These are phyloP conservation scores for Trimorus sp. DNA, from an alignment of 2,888 invertebrate genomes.

Conservation along the genomic window DNA sequence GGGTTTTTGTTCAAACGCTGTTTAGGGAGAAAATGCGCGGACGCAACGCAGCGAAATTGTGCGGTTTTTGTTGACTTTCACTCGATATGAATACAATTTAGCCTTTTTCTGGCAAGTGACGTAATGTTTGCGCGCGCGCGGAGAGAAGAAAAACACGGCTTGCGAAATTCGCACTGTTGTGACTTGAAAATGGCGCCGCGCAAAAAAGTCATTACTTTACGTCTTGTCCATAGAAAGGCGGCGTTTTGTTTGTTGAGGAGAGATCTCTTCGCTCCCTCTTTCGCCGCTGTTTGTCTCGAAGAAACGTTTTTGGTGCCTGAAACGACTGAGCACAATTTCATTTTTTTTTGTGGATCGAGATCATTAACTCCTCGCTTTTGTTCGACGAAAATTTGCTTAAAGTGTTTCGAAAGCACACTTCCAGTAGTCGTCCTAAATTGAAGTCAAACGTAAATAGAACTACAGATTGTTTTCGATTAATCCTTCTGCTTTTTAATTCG, in stretches of 20 bases:
- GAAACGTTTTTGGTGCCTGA: too few relatives aligned
- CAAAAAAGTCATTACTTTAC: conserved; percentile 55
- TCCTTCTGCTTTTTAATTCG: too few relatives aligned
- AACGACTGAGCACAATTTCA: too few relatives aligned
- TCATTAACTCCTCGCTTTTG: too few relatives aligned
- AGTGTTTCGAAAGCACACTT: too few relatives aligned
- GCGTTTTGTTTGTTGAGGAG: conserved; percentile 53
- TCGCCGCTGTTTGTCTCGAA: not conserved
- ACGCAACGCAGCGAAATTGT: conserved; percentile 10
- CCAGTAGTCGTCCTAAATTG: too few relatives aligned
- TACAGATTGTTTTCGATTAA: too few relatives aligned
- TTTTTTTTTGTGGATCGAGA: too few relatives aligned
- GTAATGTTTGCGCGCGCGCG: conserved; percentile 39
- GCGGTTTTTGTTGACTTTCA: conserved; percentile 55
- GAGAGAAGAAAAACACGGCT: conserved; percentile 19
- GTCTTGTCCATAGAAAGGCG: conserved; percentile 53
- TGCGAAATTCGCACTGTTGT: conserved; percentile 58
- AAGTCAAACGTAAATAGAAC: too few relatives aligned
- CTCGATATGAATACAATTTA: conserved; percentile 39
- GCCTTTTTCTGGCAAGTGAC: conserved; percentile 40
- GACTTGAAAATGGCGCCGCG: conserved; percentile 47
- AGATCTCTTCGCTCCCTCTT: conserved; percentile 43
- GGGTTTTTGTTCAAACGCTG: not conserved
- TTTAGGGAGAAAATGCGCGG: too few relatives aligned
- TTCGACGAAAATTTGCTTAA: too few relatives aligned